Evolutionary conservation across 1,140 invertebrate genomes (phyloP).

Genomic region (Anoplophora glabripennis): DNA sequence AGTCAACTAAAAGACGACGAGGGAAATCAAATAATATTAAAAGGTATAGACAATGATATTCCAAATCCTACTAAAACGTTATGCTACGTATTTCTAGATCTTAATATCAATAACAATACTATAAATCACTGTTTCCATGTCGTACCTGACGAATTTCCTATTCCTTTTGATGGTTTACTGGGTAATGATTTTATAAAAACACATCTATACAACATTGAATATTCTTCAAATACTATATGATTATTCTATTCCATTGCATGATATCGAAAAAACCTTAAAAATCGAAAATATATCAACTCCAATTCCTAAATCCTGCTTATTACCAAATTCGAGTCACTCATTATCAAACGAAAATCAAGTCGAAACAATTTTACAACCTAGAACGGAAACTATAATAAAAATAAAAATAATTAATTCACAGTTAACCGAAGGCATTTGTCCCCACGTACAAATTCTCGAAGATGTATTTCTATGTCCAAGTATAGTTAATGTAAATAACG

Average conservation of each 20-base stretch:
- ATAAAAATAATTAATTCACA: constrained; percentile 3
- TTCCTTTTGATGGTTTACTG: neutral
- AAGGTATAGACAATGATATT: too few species aligned
- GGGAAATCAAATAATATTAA: too few species aligned
- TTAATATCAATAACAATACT: too few species aligned
- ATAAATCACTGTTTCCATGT: too few species aligned
- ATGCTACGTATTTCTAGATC: too few species aligned
- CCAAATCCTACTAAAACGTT: too few species aligned
- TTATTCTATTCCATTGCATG: neutral
- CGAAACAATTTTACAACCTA: neutral
- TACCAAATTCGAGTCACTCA: too few species aligned
- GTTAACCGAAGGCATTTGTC: constrained; percentile 1
- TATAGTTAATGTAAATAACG: neutral
- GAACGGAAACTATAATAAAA: constrained; percentile 3
- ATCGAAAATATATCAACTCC: neutral
- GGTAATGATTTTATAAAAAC: constrained; percentile 2
- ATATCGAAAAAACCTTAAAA: constrained; percentile 1
- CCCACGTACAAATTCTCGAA: constrained; percentile 1
- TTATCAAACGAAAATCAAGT: too few species aligned
- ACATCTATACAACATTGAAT: neutral
- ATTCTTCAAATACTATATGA: neutral
- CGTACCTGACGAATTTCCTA: neutral
- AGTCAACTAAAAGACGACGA: too few species aligned
- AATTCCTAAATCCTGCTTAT: neutral
- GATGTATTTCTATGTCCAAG: constrained; percentile 4